Evolutionary conservation across 2,113 vertebrate genomes (phyloP).

Genomic region (Willisornis vidua): DNA sequence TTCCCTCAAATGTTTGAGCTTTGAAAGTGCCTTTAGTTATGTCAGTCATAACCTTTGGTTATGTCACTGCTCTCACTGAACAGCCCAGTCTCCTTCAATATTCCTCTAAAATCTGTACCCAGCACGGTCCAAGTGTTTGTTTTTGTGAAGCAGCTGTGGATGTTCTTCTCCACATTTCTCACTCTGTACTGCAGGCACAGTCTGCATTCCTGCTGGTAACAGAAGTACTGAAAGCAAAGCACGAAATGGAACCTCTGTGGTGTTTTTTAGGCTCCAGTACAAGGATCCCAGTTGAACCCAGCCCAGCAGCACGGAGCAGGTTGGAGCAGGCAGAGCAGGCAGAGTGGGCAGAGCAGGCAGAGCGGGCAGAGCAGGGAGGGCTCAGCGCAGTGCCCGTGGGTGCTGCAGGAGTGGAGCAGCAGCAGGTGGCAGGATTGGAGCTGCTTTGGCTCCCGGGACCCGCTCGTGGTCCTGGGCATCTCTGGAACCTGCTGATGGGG

Average conservation of each 20-base stretch:
- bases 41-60: not conserved
- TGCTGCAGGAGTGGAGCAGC: not conserved
- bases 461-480: accelerated
- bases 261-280: not conserved
- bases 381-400: accelerated
- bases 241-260: not conserved
- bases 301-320: too few species aligned
- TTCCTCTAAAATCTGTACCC: not conserved
- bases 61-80: not conserved
- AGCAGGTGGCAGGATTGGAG: constrained; percentile 30
- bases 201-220: not conserved
- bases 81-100: not conserved
- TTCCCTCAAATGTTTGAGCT: not conserved
- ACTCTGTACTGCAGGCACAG: accelerated
- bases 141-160: not conserved
- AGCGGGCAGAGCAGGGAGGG: too few species aligned
- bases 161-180: not conserved
- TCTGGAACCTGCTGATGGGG: accelerated
- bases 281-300: too few species aligned
- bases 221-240: not conserved
- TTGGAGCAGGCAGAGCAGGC: too few species aligned
- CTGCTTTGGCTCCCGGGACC: not conserved
- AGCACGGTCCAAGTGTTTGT: not conserved
- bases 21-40: not conserved
- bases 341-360: too few species aligned